A percentile compares a stretch with the other conserved stretches of the same genome.
These are phyloP conservation scores for Conus betulinus DNA, from an alignment of 1,140 invertebrate genomes.

Conservation along the genomic window DNA sequence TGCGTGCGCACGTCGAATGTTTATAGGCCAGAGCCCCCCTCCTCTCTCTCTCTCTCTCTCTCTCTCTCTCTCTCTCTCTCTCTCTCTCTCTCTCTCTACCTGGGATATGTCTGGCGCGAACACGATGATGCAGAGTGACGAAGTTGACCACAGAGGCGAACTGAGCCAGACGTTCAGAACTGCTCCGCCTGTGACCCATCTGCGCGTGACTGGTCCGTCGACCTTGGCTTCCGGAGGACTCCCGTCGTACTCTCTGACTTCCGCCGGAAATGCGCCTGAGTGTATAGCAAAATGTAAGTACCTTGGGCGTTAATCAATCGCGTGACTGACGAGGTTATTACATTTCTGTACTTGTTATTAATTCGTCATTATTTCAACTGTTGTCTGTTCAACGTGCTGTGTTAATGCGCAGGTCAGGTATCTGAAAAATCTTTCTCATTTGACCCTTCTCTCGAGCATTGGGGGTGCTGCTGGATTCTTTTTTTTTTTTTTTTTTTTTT, in stretches of 20 bases:
- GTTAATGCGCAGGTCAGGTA: too few species aligned
- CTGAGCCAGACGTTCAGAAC: neutral
- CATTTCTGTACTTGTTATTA: too few species aligned
- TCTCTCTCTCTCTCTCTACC: conserved; percentile 7
- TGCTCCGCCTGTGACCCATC: neutral
- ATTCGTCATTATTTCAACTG: too few species aligned
- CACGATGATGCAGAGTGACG: neutral
- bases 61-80: conserved; percentile 15
- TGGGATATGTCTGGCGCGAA: neutral
- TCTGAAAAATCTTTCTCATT: too few species aligned
- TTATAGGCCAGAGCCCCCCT: neutral
- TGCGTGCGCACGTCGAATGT: too few species aligned
- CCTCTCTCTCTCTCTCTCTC: conserved; percentile 12
- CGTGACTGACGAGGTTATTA: too few species aligned
- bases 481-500: too few species aligned
- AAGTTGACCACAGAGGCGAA: neutral
- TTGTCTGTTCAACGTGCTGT: too few species aligned
- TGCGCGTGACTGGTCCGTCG: neutral
- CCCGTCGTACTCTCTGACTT: neutral
- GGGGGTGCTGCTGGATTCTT: too few species aligned
- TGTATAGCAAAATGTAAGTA: neutral
- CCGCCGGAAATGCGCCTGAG: neutral
- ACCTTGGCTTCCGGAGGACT: neutral
- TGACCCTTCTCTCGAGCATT: too few species aligned
- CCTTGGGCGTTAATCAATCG: too few species aligned